Evolutionary conservation across 2,888 invertebrate genomes (phyloP).

Genomic region (Cynaeus angustus): DNA sequence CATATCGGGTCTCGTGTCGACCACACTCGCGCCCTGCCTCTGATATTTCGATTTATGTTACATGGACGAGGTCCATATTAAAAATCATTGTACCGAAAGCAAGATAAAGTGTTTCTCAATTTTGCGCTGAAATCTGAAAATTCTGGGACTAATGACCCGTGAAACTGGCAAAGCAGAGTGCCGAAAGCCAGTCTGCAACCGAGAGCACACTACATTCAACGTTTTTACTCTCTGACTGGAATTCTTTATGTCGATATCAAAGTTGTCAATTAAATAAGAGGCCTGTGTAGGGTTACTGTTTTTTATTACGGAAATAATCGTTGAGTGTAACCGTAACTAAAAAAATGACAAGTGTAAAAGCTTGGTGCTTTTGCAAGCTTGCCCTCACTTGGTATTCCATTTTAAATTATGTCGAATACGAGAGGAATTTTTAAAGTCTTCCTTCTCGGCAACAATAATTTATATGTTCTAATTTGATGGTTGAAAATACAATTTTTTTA

Average conservation of each 20-base stretch:
- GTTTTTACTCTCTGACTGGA: conserved; percentile 48
- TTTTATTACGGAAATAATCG: conserved; percentile 46
- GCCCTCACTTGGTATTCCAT: too few species aligned
- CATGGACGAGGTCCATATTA: conserved; percentile 63
- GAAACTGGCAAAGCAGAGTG: conserved; percentile 57
- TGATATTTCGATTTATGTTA: conserved; percentile 62
- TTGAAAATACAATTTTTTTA: too few species aligned
- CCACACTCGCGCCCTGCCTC: conserved; percentile 56
- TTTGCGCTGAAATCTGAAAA: conserved; percentile 59
- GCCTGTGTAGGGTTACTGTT: conserved; percentile 28
- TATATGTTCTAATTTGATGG: too few species aligned
- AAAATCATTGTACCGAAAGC: conserved; percentile 66
- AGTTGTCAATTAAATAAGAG: conserved; percentile 50
- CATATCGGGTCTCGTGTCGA: conserved; percentile 52
- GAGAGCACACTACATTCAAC: conserved; percentile 38
- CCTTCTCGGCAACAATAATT: too few species aligned
- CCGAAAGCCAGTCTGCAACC: conserved; percentile 41
- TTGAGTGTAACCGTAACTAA: conserved; percentile 4
- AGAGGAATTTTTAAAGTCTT: too few species aligned
- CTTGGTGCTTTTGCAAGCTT: neutral
- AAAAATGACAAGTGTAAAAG: conserved; percentile 2
- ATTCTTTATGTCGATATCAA: conserved; percentile 52
- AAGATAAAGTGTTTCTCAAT: conserved; percentile 67
- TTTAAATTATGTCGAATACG: too few species aligned
- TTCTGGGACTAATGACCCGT: conserved; percentile 63